Evolutionary conservation across 1,140 invertebrate species (phyloP), one percentile per base, ranked within the genome.

Genomic region (Bathynomus jamesi): DNA sequence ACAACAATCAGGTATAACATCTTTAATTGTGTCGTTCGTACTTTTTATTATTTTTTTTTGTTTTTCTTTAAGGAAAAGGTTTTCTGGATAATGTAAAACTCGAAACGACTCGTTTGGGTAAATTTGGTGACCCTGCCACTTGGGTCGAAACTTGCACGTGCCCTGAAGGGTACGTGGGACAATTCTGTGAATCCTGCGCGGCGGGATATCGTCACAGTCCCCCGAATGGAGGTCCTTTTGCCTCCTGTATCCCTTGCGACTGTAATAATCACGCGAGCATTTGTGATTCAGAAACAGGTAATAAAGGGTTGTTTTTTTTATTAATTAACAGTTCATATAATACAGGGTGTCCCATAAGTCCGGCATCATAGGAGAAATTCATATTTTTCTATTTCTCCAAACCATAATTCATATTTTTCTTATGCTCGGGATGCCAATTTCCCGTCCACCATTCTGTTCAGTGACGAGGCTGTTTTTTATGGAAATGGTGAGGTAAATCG

Each of bases 81-180:
- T 95, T 90, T 79, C 83, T 98, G 71, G 93, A 96, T 79, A 90
- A 95, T 78, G 89, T 97, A 10, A 89, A 87, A 71, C 80, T 98
- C 29, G 91, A 94, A 77, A 92, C 94, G 0, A 94, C 94, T 0
- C 87, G 90, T 60, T 85, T 89, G 17, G 91, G 91, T 0, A 88
- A 89, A 3, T 88, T 91, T 53, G 92, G 92, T 0, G 85, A 87
- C 1, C 85, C 89, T 0, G 95, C 95, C 0, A 87, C 88, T 64
- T 98, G 94, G 95, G 89, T 99, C 5, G 97, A 99, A 82, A 90
- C 90, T 78, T 99, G 97, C 81, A 88, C 89, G 8, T 99, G 97
- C 82, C 94, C 93, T 0, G 86, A 89, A 70, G 95, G 94, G 0
- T 98, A 98, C 78, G 82, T 87, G 53, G 88, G 96, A 0, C 94